phyloP scores from a whole-genome alignment of 2,113 vertebrate genomes.

The Butastur rufipennis region DNA sequence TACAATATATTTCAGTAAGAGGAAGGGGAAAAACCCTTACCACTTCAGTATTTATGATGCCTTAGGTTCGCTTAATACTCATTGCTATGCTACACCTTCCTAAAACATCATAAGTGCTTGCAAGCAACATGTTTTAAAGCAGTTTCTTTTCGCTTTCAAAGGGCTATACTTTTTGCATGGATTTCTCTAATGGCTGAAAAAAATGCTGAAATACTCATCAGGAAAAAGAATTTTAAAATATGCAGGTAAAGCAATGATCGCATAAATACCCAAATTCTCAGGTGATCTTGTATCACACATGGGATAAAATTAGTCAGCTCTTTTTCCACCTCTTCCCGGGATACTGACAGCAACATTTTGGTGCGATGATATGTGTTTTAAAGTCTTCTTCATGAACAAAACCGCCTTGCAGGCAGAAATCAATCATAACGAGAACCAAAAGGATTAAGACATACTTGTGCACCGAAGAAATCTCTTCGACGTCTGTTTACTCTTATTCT shows the following conservation, averaged over 20 bases:
- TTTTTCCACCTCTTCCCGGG: not conserved
- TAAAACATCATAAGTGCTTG: not conserved
- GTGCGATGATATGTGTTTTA: not conserved
- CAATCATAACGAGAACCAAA: not conserved
- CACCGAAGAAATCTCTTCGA: not conserved
- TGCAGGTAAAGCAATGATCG: not conserved
- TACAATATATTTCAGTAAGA: not conserved
- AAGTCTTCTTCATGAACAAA: not conserved
- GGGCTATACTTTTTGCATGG: not conserved
- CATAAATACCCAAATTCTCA: not conserved
- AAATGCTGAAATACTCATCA: not conserved
- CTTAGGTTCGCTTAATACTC: not conserved
- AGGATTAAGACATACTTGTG: not conserved
- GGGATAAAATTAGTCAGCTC: not conserved
- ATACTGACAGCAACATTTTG: not conserved
- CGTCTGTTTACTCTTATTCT: not conserved
- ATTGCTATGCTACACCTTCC: not conserved
- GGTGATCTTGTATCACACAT: not conserved
- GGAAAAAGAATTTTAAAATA: not conserved
- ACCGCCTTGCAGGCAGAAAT: not conserved
- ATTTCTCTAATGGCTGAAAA: not conserved
- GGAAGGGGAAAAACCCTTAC: fast-evolving
- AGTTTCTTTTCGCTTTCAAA: not conserved
- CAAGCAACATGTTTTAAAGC: not conserved
- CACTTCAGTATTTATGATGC: not conserved